These are phyloP conservation scores for Anaspis maculata DNA, from an alignment of 2,888 invertebrate genomes.

Conservation along the genomic window DNA sequence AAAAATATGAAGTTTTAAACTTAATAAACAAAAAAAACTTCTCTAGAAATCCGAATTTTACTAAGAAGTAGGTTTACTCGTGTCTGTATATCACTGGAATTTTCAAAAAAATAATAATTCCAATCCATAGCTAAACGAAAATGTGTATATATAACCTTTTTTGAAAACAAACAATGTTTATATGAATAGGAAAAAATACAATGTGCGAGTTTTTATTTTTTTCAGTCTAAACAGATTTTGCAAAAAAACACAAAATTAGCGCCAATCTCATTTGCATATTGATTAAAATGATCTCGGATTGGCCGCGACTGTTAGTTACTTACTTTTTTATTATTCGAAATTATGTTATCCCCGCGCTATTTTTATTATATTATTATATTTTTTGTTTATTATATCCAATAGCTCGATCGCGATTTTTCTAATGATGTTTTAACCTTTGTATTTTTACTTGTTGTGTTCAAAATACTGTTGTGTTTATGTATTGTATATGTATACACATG, in stretches of 20 bases:
- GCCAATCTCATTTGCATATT: conserved; percentile 12
- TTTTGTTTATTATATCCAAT: conserved; percentile 18
- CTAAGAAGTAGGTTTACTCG: conserved; percentile 25
- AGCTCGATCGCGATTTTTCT: conserved; percentile 3
- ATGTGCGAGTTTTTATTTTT: conserved; percentile 21
- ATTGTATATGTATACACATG: conserved; percentile 43
- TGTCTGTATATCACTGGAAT: conserved; percentile 24
- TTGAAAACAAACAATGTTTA: conserved; percentile 22
- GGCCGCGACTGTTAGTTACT: conserved; percentile 14
- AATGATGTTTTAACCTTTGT: conserved; percentile 30
- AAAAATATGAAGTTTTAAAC: too few relatives aligned
- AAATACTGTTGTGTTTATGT: conserved; percentile 44
- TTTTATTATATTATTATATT: conserved; percentile 23
- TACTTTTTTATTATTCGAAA: conserved; percentile 16
- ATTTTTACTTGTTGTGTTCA: conserved; percentile 44
- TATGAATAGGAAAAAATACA: conserved; percentile 20
- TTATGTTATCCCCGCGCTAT: too few relatives aligned
- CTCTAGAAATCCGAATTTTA: conserved; percentile 44
- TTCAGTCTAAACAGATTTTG: conserved; percentile 10
- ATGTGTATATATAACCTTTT: conserved; percentile 22
- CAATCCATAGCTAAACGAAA: conserved; percentile 20
- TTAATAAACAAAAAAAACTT: conserved; percentile 29
- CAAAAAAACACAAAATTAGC: too few relatives aligned
- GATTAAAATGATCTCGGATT: conserved; percentile 20
- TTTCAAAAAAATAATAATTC: conserved; percentile 18